Conservation (phyloP, 2,888 invertebrate genomes). For the Caenorhabditis wallacei region DNA sequence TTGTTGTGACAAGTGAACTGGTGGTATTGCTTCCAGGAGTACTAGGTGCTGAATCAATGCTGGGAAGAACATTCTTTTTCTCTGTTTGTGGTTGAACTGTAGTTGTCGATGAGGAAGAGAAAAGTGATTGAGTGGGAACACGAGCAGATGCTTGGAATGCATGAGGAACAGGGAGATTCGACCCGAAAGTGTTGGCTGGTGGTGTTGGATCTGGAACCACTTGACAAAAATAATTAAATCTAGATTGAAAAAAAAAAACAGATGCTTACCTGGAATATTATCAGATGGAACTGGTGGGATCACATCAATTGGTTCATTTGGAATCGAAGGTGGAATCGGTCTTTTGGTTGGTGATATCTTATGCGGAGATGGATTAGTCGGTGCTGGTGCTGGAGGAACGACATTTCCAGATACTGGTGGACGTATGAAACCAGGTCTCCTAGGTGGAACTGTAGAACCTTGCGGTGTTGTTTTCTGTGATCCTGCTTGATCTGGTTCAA, state of each 20-base stretch:
- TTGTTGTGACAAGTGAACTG: slow-evolving; percentile 40
- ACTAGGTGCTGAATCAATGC: slow-evolving; percentile 46
- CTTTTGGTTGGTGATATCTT: slow-evolving; percentile 18
- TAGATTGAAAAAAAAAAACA: not conserved
- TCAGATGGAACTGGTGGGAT: slow-evolving; percentile 65
- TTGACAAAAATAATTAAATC: not conserved
- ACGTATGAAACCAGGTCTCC: slow-evolving; percentile 7
- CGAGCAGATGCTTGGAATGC: slow-evolving; percentile 58
- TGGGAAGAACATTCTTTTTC: slow-evolving; percentile 56
- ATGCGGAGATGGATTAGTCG: slow-evolving; percentile 12
- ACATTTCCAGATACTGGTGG: slow-evolving; percentile 17
- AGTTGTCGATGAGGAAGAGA: slow-evolving; percentile 50
- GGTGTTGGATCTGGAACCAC: slow-evolving; percentile 60
- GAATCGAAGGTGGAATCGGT: slow-evolving; percentile 47
- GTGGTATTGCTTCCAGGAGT: slow-evolving; percentile 47
- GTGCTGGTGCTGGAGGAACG: slow-evolving; percentile 57
- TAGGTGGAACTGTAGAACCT: not conserved
- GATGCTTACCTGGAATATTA: slow-evolving; percentile 49
- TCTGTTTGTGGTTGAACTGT: slow-evolving; percentile 42
- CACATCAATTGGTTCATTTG: slow-evolving; percentile 56
- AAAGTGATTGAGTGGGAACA: slow-evolving; percentile 60
- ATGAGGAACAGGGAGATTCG: slow-evolving; percentile 44
- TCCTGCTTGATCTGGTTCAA: slow-evolving; percentile 35
- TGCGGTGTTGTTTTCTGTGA: slow-evolving; percentile 1
- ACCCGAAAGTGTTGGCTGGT: slow-evolving; percentile 36